Evolutionary conservation across 2,797 vertebrate species (phyloP).

Genomic region (Bovichtus diacanthus): DNA sequence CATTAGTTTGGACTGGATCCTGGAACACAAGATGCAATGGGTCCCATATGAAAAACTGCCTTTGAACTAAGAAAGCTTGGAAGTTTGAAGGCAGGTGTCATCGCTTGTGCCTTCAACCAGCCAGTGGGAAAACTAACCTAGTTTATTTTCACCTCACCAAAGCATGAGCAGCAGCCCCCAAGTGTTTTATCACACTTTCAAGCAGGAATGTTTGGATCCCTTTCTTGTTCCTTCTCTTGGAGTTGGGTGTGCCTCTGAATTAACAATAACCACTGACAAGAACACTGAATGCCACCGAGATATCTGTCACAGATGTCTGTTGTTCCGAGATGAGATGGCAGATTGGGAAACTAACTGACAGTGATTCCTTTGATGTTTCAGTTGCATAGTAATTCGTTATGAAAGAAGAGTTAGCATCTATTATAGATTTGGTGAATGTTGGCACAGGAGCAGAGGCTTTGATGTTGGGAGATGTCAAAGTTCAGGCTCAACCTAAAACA

Average conservation of each 20-base stretch:
- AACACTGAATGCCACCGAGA: conserved; percentile 53
- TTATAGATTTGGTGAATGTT: conserved; percentile 73
- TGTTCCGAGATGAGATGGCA: conserved; percentile 52
- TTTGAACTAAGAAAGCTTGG: conserved; percentile 68
- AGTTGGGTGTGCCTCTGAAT: conserved; percentile 56
- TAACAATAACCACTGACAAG: conserved; percentile 66
- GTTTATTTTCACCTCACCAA: conserved; percentile 55
- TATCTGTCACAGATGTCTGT: conserved; percentile 46
- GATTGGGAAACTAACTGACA: conserved; percentile 59
- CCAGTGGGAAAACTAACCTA: conserved; percentile 65
- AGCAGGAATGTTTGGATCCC: conserved; percentile 29
- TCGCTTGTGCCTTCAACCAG: conserved; percentile 44
- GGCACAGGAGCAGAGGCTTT: conserved; percentile 66
- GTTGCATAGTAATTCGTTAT: conserved; percentile 63
- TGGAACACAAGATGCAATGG: conserved; percentile 55
- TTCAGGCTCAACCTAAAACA: conserved; percentile 43
- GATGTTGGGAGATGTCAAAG: conserved; percentile 71
- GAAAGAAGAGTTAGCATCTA: conserved; percentile 72
- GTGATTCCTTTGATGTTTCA: conserved; percentile 68
- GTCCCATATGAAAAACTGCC: conserved; percentile 59
- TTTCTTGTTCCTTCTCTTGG: conserved; percentile 36
- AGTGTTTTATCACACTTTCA: conserved; percentile 54
- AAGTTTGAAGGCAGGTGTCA: conserved; percentile 71
- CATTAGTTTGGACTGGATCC: conserved; percentile 59
- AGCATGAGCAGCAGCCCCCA: conserved; percentile 13